Percentiles rank a stretch among this genome's conserved stretches.
These are phyloP conservation scores for Syrphus vitripennis DNA, from an alignment of 2,888 invertebrate genomes.

Conservation along the genomic window DNA sequence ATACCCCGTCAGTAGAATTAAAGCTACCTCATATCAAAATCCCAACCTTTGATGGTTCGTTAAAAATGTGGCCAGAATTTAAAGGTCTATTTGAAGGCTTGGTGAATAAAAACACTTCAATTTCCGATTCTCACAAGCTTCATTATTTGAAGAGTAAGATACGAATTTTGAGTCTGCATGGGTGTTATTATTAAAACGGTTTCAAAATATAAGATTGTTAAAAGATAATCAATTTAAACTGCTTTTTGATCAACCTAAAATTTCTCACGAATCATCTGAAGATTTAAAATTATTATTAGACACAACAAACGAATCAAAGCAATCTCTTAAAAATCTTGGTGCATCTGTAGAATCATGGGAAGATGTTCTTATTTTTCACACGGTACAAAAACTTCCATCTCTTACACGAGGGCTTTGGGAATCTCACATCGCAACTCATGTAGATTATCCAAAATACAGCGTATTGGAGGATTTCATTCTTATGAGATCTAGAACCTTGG, in stretches of 20 bases:
- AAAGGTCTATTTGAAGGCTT: not conserved
- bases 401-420: no score
- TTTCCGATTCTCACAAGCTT: conserved; percentile 23
- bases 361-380: no score
- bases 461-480: no score
- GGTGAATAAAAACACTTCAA: conserved; percentile 14
- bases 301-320: no score
- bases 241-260: not conserved
- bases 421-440: no score
- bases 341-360: no score
- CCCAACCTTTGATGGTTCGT: conserved; percentile 8
- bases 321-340: no score
- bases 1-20: not conserved
- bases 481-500: no score
- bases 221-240: conserved; percentile 28
- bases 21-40: no score
- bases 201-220: conserved; percentile 7
- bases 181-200: conserved; percentile 3
- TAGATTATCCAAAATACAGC: no score
- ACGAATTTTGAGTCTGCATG: conserved; percentile 30
- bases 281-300: not conserved
- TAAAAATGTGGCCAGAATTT: conserved; percentile 24
- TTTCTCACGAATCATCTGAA: not conserved
- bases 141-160: conserved; percentile 9
- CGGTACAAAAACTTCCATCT: no score